Evolutionary conservation across 2,113 vertebrate species (phyloP).

Genomic region (Tonatia bakeri): DNA sequence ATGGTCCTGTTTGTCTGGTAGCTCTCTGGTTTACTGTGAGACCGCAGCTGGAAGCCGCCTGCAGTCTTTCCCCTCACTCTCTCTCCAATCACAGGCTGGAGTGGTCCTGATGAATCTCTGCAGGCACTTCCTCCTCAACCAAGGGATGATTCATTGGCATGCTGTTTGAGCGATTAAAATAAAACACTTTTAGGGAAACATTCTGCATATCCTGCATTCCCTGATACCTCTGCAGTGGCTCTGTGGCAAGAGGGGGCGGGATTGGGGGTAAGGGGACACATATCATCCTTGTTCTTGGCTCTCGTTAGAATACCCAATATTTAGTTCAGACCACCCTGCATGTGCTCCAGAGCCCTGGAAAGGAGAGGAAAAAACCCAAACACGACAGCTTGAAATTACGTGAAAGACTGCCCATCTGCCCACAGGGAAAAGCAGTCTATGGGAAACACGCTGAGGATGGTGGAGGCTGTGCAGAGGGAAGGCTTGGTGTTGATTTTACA

Average conservation of each 20-base stretch:
- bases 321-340: neutral
- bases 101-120: neutral
- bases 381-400: neutral
- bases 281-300: neutral
- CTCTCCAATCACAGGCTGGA: neutral
- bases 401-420: neutral
- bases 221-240: neutral
- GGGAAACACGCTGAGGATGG: fast-evolving
- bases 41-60: neutral
- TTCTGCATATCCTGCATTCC: neutral
- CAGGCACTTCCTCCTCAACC: neutral
- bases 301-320: neutral
- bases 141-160: neutral
- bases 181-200: constrained; percentile 17
- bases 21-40: neutral
- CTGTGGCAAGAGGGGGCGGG: neutral
- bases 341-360: neutral
- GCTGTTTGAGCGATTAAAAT: neutral
- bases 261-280: neutral
- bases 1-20: neutral
- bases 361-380: neutral
- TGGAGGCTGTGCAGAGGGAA: neutral
- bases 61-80: neutral
- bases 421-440: neutral
- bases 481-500: neutral